Evolutionary conservation across 2,888 invertebrate genomes (phyloP), one percentile per base, ranked within the genome.

Genomic region (Caenorhabditis japonica): DNA sequence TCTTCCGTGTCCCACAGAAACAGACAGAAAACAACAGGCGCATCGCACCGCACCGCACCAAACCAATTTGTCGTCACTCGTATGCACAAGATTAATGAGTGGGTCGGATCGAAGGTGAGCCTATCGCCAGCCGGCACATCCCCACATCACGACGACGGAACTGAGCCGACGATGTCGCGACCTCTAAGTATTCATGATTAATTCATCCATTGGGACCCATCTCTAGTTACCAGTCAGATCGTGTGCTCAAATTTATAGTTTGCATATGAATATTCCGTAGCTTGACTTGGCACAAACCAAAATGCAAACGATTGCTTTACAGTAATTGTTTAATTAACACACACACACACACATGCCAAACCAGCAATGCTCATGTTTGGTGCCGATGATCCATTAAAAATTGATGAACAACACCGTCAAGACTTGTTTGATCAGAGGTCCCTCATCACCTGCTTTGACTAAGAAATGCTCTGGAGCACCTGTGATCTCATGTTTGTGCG

Each of bases 11-110:
- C 27, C 19, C 19, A 7, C 13, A 1, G 13, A 1, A 13, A 23
- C 21, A 41, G 15, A 21, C 56, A n/a, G 43, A 56, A 66, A 66
- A 70, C 70, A 70, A 70, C 70, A 70, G 69, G 60, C 69, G 69
- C 69, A 17, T n/a, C n/a, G n/a, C n/a, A n/a, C n/a, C n/a, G n/a
- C 34, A 44, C 27, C 46, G 13, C 30, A 5, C 21, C 33, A 19
- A 56, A 36, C 72, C 73, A 73, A 73, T 73, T 73, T 73, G 73
- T 73, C 73, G 72, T 47, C 30, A 46, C 59, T 66, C 53, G 53
- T 73, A 73, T 61, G 73, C 73, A 56, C 66, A 73, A 73, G 66
- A 73, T 61, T 51, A 61, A 73, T 59, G 66, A 61, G 52, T 36
- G 30, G 33, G n/a, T 13, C 47, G 49, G 8, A 15, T 13, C n/a